Percentiles rank a stretch among this genome's conserved stretches.
phyloP scores from a whole-genome alignment of 2,113 vertebrate genomes.

The Morone chrysops region DNA sequence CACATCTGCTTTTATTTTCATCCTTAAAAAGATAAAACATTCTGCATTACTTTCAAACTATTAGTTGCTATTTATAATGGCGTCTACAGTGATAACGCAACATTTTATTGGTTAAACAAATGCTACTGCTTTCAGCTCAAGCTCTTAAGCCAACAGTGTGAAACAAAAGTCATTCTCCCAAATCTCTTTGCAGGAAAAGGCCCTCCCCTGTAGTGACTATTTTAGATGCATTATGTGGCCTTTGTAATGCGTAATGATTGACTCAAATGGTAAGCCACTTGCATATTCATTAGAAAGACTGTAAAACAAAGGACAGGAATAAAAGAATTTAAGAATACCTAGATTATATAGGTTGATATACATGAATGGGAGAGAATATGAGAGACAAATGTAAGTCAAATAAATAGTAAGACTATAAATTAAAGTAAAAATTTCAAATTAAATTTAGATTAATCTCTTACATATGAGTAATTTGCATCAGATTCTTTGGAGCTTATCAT shows the following conservation, averaged over 20 bases:
- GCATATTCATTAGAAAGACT: conserved; percentile 63
- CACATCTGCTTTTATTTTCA: neutral
- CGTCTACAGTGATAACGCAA: conserved; percentile 3
- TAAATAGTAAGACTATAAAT: neutral
- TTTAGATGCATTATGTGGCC: conserved; percentile 61
- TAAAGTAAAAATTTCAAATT: neutral
- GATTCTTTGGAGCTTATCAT: conserved; percentile 11
- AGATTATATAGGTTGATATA: conserved; percentile 16
- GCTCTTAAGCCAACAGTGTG: conserved; percentile 42
- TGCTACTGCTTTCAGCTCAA: conserved; percentile 22
- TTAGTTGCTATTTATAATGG: neutral
- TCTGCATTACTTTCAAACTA: conserved; percentile 3
- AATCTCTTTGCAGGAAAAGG: conserved; percentile 37
- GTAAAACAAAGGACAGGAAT: conserved; percentile 57
- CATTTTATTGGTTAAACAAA: conserved; percentile 32
- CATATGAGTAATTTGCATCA: neutral
- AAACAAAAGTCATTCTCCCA: conserved; percentile 48
- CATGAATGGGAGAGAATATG: conserved; percentile 10
- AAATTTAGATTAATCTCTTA: neutral
- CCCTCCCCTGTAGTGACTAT: conserved; percentile 50
- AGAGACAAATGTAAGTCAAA: neutral
- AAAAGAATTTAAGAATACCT: conserved; percentile 31
- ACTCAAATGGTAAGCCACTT: conserved; percentile 54
- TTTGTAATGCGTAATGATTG: conserved; percentile 67
- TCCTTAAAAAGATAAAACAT: conserved; percentile 7